Percentiles rank a stretch among this genome's conserved stretches.
phyloP scores from a whole-genome alignment of 2,797 vertebrate species.

The Rhyacichthys aspro region DNA sequence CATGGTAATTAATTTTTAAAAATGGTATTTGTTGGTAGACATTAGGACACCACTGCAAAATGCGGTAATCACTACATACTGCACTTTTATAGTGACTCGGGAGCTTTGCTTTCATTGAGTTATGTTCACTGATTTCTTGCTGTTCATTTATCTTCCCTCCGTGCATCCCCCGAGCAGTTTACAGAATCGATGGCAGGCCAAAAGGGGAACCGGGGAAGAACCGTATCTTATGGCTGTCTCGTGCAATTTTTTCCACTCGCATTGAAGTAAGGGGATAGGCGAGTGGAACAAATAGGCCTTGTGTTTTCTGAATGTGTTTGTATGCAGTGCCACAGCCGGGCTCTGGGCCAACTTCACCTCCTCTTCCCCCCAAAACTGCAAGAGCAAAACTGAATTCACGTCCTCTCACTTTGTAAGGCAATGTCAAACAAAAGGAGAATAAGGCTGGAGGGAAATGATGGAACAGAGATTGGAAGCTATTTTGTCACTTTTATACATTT shows the following conservation, averaged over 20 bases:
- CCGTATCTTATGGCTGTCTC: constrained; percentile 44
- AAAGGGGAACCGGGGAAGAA: constrained; percentile 14
- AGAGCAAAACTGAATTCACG: no score
- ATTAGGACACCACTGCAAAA: no score
- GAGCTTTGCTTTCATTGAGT: constrained; percentile 36
- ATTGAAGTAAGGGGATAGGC: constrained; percentile 59
- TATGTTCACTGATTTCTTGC: constrained; percentile 36
- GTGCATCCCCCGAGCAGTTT: constrained; percentile 15
- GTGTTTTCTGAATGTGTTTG: constrained; percentile 83
- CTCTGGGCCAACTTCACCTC: constrained; percentile 75
- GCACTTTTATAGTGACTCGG: not conserved
- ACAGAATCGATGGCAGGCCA: constrained; percentile 29
- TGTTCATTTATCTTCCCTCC: constrained; percentile 22
- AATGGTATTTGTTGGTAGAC: no score
- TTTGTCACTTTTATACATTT: no score
- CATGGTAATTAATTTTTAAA: no score
- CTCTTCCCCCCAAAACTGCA: constrained; percentile 46
- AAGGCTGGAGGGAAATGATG: no score
- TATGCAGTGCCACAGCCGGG: constrained; percentile 81
- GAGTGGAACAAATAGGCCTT: constrained; percentile 81
- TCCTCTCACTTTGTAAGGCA: no score
- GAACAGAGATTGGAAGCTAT: no score
- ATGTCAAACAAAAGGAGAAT: no score
- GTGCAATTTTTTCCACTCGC: constrained; percentile 37
- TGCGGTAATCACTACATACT: not conserved